Evolutionary conservation across 1,140 invertebrate species (phyloP).

Genomic region (Bradynema listronoti): DNA sequence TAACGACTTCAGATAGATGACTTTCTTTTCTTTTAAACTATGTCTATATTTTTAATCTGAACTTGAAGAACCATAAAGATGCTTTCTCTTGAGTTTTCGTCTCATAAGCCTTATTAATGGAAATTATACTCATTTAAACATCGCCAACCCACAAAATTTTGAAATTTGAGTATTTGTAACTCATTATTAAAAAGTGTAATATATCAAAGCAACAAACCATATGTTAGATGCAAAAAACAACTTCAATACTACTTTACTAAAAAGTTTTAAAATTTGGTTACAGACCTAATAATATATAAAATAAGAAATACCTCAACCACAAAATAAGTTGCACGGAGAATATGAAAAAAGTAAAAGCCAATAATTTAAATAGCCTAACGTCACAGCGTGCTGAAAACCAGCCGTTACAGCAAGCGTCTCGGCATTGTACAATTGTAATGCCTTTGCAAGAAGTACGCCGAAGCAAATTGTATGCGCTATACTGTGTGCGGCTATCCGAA

Average conservation of each 20-base stretch:
- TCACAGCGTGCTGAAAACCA: slow-evolving; percentile 29
- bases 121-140: slow-evolving; percentile 11
- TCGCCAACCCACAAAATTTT: slow-evolving; percentile 4
- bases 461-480: slow-evolving; percentile 51
- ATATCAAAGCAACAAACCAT: no score
- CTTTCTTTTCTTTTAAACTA: no score
- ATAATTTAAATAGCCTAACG: slow-evolving; percentile 56
- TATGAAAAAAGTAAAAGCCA: slow-evolving; percentile 56
- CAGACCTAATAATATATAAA: neutral
- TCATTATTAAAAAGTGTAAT: no score
- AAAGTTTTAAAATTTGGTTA: neutral
- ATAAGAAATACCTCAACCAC: slow-evolving; percentile 25
- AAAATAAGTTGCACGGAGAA: slow-evolving; percentile 52
- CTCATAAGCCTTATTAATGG: no score
- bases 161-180: no score
- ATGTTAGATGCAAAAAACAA: no score
- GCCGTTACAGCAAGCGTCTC: slow-evolving; percentile 38
- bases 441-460: slow-evolving; percentile 54
- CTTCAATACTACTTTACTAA: neutral
- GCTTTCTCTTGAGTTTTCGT: no score
- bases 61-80: no score
- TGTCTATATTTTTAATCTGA: no score
- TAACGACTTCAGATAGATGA: no score
- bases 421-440: slow-evolving; percentile 50
- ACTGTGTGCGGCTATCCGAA: slow-evolving; percentile 40